Conservation (phyloP, 1,140 invertebrate species). For the Atta texana region DNA sequence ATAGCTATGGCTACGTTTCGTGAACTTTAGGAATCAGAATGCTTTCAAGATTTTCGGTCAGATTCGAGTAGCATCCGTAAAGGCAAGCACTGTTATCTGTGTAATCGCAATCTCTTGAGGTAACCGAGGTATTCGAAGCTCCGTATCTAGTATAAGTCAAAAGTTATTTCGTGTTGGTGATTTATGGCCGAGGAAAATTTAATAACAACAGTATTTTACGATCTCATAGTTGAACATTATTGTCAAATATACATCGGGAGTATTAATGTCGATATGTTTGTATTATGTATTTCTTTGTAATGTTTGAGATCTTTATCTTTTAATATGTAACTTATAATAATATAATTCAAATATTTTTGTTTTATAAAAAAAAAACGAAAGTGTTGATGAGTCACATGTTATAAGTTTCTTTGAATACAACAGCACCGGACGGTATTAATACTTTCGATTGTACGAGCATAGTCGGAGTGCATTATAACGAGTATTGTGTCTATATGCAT, state of each 20-base stretch:
- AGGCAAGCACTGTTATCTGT: conserved; percentile 5
- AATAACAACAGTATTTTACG: conserved; percentile 40
- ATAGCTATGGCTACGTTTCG: conserved; percentile 45
- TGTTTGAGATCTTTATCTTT: not conserved
- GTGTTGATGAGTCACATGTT: not conserved
- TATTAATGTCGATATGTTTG: too few relatives aligned
- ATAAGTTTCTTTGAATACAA: not conserved
- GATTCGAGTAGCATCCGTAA: conserved; percentile 47
- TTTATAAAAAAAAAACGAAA: not conserved
- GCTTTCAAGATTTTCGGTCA: conserved; percentile 47
- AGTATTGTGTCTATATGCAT: conserved; percentile 9
- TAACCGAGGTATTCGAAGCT: conserved; percentile 11
- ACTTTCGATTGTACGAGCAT: not conserved
- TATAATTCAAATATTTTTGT: not conserved
- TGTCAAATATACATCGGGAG: not conserved
- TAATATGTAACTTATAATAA: not conserved
- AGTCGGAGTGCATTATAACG: conserved; percentile 41
- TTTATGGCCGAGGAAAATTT: conserved; percentile 40
- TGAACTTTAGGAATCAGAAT: conserved; percentile 19
- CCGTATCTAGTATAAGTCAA: conserved; percentile 27
- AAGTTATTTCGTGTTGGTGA: conserved; percentile 46
- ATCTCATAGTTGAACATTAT: conserved; percentile 12
- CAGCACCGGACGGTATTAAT: not conserved
- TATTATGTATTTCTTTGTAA: not conserved
- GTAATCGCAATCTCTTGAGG: conserved; percentile 27